A percentile compares a stretch with the other conserved stretches of the same genome.
phyloP scores from a whole-genome alignment of 2,888 invertebrate species.

The Ochlodes sylvanus region DNA sequence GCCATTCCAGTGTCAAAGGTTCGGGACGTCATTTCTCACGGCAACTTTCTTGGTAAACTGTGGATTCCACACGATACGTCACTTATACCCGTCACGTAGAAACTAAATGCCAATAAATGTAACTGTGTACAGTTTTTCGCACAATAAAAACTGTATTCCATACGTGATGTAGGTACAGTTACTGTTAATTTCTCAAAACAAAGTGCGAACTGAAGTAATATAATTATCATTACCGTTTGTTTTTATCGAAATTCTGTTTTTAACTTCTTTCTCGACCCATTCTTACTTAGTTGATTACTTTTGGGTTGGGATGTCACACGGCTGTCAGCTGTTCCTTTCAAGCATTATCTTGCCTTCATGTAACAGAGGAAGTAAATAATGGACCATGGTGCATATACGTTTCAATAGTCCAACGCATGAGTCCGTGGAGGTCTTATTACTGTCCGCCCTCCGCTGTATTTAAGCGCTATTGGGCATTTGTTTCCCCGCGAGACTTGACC shows the following conservation, averaged over 20 bases:
- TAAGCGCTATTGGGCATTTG: no score
- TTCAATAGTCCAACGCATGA: no score
- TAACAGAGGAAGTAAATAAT: no score
- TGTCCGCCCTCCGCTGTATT: no score
- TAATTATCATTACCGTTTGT: slow-evolving; percentile 20
- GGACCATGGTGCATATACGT: no score
- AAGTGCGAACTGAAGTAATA: background rate
- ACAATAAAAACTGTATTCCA: slow-evolving; percentile 56
- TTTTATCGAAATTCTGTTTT: slow-evolving; percentile 10
- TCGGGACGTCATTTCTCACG: slow-evolving; percentile 59
- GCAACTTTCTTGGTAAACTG: slow-evolving; percentile 45
- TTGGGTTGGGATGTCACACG: no score
- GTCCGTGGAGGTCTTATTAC: no score
- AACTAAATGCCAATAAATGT: slow-evolving; percentile 37
- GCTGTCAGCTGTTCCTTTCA: no score
- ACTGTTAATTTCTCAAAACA: slow-evolving; percentile 15
- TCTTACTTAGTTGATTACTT: no score
- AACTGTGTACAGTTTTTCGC: slow-evolving; percentile 50
- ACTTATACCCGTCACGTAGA: slow-evolving; percentile 38
- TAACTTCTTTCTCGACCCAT: no score
- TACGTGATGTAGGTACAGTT: slow-evolving; percentile 47
- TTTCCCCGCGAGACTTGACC: no score
- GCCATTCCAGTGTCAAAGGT: slow-evolving; percentile 71
- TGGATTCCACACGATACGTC: slow-evolving; percentile 24
- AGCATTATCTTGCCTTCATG: no score